Percentiles rank a stretch among this genome's conserved stretches.
These are phyloP conservation scores for Monomorium pharaonis DNA, from an alignment of 1,140 invertebrate species.

Conservation along the genomic window DNA sequence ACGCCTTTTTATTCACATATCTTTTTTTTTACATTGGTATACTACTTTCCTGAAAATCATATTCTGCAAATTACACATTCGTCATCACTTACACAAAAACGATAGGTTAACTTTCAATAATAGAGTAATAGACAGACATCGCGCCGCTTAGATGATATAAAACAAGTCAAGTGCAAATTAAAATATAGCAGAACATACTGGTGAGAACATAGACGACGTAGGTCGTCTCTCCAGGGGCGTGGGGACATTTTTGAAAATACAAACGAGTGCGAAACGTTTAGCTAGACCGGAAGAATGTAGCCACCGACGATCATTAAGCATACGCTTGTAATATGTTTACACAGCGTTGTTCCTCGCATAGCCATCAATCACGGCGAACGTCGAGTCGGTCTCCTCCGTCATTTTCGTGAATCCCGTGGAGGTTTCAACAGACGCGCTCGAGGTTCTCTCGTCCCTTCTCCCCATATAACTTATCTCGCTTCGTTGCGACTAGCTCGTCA, in stretches of 20 bases:
- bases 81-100: not conserved
- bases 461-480: too few relatives aligned
- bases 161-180: too few relatives aligned
- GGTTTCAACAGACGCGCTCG: too few relatives aligned
- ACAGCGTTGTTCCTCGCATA: slow-evolving; percentile 78
- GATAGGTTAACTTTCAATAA: too few relatives aligned
- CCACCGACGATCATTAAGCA: slow-evolving; percentile 79
- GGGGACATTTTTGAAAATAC: slow-evolving; percentile 28
- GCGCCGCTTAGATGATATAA: too few relatives aligned
- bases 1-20: not conserved
- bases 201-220: too few relatives aligned
- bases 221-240: not conserved
- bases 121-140: not conserved
- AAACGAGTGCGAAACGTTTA: slow-evolving; percentile 49
- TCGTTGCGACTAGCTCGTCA: slow-evolving; percentile 69
- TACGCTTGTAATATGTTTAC: slow-evolving; percentile 82
- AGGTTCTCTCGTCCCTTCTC: too few relatives aligned
- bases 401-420: slow-evolving; percentile 29
- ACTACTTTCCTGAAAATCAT: not conserved
- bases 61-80: not conserved
- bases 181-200: too few relatives aligned
- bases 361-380: slow-evolving; percentile 82
- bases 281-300: slow-evolving; percentile 33
- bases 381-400: slow-evolving; percentile 72
- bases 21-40: too few relatives aligned